phyloP scores from a whole-genome alignment of 2,113 vertebrate species.

The Hyla sarda region DNA sequence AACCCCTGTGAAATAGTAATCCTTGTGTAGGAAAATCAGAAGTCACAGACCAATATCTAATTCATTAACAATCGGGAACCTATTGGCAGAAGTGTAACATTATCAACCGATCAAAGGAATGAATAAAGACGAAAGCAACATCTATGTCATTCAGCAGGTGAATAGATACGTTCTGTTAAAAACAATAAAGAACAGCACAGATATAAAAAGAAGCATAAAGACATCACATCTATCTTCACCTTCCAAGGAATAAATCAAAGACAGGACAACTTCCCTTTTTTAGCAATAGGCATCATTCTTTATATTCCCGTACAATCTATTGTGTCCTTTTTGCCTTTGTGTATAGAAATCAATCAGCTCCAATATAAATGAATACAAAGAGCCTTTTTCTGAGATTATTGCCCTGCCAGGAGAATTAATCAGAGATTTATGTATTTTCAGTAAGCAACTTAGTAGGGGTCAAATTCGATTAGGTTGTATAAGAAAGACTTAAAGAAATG shows the following conservation, averaged over 20 bases:
- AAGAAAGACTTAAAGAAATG: not conserved
- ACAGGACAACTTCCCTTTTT: not conserved
- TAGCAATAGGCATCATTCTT: not conserved
- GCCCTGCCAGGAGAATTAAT: conserved; percentile 30
- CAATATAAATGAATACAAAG: conserved; percentile 36
- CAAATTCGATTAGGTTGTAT: conserved; percentile 31
- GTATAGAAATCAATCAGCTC: conserved; percentile 37
- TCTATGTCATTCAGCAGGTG: not conserved
- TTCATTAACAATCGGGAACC: not conserved
- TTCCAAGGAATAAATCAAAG: not conserved
- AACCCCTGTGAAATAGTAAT: not conserved
- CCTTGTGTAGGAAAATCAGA: not conserved
- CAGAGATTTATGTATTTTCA: conserved; percentile 43
- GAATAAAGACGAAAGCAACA: not conserved
- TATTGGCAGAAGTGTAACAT: not conserved
- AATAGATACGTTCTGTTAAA: not conserved
- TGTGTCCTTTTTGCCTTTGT: conserved; percentile 40
- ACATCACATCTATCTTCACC: not conserved
- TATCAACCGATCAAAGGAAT: not conserved
- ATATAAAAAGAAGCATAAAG: not conserved
- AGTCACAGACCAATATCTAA: not conserved
- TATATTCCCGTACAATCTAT: conserved; percentile 12
- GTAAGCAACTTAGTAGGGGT: conserved; percentile 37
- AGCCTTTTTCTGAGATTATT: conserved; percentile 33
- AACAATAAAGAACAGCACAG: not conserved